phyloP scores from a whole-genome alignment of 2,113 vertebrate genomes.

The Capricornis sumatraensis region DNA sequence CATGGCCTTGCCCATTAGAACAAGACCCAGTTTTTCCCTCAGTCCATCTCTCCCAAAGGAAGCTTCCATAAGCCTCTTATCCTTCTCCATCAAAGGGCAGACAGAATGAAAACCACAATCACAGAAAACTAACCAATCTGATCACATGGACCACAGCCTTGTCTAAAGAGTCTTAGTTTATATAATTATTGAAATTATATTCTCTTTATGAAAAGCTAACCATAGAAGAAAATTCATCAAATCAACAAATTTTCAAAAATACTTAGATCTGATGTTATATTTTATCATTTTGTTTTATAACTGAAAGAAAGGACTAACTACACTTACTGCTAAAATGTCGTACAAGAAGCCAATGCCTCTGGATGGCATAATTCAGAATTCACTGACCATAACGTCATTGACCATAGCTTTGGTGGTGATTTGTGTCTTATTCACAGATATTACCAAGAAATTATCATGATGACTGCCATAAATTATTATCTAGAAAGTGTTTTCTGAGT shows the following conservation, averaged over 20 bases:
- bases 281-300: not conserved
- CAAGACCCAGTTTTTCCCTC: not conserved
- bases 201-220: not conserved
- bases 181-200: not conserved
- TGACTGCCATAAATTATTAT: not conserved
- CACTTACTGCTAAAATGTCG: not conserved
- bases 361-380: not conserved
- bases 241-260: not conserved
- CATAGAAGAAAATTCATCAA: not conserved
- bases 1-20: not conserved
- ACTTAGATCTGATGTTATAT: not conserved
- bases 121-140: not conserved
- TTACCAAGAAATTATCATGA: not conserved
- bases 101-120: not conserved
- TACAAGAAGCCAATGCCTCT: not conserved
- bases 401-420: not conserved
- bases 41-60: not conserved
- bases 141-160: not conserved
- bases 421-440: not conserved
- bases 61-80: not conserved
- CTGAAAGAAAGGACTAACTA: not conserved
- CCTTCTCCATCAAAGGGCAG: not conserved
- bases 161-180: constrained; percentile 12
- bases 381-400: not conserved
- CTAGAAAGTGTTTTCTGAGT: not conserved